Evolutionary conservation across 2,888 invertebrate species (phyloP).

Genomic region (Cyclophora punctaria): DNA sequence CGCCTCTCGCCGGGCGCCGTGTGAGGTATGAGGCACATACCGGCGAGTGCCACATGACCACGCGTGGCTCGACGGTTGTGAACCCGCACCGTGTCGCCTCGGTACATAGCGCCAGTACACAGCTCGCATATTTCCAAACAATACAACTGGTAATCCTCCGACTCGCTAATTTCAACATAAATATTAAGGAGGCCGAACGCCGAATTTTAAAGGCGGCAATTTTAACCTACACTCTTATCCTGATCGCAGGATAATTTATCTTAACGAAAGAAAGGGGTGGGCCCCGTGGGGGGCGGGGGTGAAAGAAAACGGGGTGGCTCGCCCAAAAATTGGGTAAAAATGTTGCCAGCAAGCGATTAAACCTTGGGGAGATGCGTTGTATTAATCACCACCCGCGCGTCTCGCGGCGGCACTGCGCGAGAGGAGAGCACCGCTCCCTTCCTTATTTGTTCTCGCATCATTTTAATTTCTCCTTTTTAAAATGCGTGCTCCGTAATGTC

Average conservation of each 20-base stretch:
- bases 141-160: conserved; percentile 34
- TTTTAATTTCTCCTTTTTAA: neutral
- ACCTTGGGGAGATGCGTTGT: conserved; percentile 74
- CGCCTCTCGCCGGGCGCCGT: too few relatives aligned
- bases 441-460: neutral
- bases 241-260: conserved; percentile 75
- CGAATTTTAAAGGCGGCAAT: conserved; percentile 74
- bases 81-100: too few relatives aligned
- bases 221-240: conserved; percentile 75
- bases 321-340: conserved; percentile 75
- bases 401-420: conserved; percentile 47
- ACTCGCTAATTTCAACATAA: conserved; percentile 53
- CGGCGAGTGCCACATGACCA: too few relatives aligned
- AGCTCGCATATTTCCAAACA: neutral
- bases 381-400: conserved; percentile 73
- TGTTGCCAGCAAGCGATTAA: conserved; percentile 75
- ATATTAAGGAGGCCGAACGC: conserved; percentile 67
- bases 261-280: conserved; percentile 76
- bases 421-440: conserved; percentile 25
- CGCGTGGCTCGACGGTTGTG: too few relatives aligned
- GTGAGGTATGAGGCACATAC: too few relatives aligned
- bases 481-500: too few relatives aligned
- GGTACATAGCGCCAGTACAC: too few relatives aligned
- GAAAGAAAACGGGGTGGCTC: conserved; percentile 35
- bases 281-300: conserved; percentile 33